Conservation (phyloP, 2,888 invertebrate species). For the Gryllus longicercus region DNA sequence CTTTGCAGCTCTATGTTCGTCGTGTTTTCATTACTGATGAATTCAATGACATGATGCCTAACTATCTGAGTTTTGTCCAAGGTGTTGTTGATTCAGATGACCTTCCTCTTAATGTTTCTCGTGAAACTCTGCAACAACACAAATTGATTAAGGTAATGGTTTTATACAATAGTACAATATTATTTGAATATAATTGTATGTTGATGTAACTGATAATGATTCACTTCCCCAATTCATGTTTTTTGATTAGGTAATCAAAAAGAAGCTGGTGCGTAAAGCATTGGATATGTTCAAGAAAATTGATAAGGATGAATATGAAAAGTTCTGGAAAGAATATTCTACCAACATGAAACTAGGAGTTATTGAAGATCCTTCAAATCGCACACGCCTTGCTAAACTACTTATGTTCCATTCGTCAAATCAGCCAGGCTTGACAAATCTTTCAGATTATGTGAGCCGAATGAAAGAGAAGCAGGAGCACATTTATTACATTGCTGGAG, state of each 20-base stretch:
- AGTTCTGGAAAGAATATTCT: conserved; percentile 99
- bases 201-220: background rate
- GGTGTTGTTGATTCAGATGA: conserved; percentile 99
- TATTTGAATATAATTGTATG: background rate
- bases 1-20: conserved; percentile 77
- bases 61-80: conserved; percentile 89
- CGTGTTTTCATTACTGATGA: conserved; percentile 99
- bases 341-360: conserved; percentile 96
- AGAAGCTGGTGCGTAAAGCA: conserved; percentile 95
- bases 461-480: conserved; percentile 94
- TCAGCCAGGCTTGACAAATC: conserved; percentile 60
- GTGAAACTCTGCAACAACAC: conserved; percentile 97
- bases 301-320: conserved; percentile 78
- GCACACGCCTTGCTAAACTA: conserved; percentile 92
- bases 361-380: conserved; percentile 96
- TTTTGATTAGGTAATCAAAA: conserved; percentile 75
- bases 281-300: conserved; percentile 98
- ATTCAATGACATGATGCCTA: conserved; percentile 99
- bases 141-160: conserved; percentile 78
- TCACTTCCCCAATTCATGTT: conserved; percentile 4
- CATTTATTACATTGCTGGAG: conserved; percentile 95
- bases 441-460: conserved; percentile 85
- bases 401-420: conserved; percentile 85
- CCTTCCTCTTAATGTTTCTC: conserved; percentile 93
- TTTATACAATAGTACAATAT: too few relatives aligned